These are phyloP conservation scores for Platysteira castanea DNA, from an alignment of 2,113 vertebrate species.

Conservation along the genomic window DNA sequence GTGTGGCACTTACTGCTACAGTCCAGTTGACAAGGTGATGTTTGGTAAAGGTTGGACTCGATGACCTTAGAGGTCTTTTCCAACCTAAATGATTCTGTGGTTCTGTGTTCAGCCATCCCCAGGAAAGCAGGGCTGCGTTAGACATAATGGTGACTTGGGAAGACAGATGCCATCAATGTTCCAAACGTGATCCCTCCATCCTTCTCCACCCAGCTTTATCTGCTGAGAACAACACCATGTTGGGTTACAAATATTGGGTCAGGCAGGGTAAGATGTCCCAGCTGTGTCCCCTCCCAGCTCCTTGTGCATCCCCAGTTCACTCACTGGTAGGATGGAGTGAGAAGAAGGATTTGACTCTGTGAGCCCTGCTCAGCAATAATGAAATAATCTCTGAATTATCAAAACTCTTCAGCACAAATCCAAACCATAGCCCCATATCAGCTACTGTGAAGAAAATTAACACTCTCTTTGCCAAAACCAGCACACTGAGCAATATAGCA, in stretches of 20 bases:
- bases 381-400: not conserved
- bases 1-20: not conserved
- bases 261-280: not conserved
- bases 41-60: rapidly evolving
- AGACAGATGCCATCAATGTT: not conserved
- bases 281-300: not conserved
- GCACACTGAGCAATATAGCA: not conserved
- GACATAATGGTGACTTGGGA: not conserved
- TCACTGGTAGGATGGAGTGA: not conserved
- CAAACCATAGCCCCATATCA: not conserved
- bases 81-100: not conserved
- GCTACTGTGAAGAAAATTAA: not conserved
- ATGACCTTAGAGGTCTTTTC: not conserved
- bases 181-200: not conserved
- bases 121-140: not conserved
- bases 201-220: not conserved
- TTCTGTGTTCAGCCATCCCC: not conserved
- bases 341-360: not conserved
- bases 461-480: not conserved
- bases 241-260: not conserved
- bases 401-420: not conserved
- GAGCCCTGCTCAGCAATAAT: not conserved
- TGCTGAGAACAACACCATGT: rapidly evolving
- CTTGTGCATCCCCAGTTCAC: not conserved
- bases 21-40: not conserved